Evolutionary conservation across 2,888 invertebrate genomes (phyloP).

Genomic region (Lagria hirta): DNA sequence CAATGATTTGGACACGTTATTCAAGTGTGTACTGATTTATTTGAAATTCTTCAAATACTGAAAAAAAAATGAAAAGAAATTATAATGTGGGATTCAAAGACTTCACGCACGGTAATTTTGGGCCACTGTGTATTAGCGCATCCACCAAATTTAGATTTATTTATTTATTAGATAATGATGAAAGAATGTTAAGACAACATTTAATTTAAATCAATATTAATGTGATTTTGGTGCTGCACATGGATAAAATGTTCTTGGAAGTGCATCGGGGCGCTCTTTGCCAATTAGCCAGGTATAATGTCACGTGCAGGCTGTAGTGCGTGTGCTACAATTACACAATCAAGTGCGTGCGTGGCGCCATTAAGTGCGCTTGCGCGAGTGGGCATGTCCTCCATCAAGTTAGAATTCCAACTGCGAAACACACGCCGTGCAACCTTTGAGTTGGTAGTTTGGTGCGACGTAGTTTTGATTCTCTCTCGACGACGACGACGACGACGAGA

Average conservation of each 20-base stretch:
- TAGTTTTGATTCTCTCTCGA: neutral
- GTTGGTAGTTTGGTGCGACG: conserved; percentile 12
- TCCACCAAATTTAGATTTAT: too few relatives aligned
- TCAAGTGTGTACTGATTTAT: too few relatives aligned
- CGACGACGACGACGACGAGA: conserved; percentile 1
- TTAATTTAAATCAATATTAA: too few relatives aligned
- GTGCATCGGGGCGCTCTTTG: conserved; percentile 5
- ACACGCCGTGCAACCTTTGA: conserved; percentile 37
- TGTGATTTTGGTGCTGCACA: neutral
- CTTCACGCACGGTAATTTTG: too few relatives aligned
- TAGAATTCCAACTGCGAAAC: conserved; percentile 16
- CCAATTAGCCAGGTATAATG: conserved; percentile 35
- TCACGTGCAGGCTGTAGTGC: conserved; percentile 45
- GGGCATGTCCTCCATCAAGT: conserved; percentile 48
- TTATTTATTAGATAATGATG: too few relatives aligned
- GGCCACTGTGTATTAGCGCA: too few relatives aligned
- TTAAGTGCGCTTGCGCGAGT: conserved; percentile 45
- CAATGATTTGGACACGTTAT: too few relatives aligned
- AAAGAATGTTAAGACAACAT: too few relatives aligned
- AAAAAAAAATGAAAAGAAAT: too few relatives aligned
- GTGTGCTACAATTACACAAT: conserved; percentile 51
- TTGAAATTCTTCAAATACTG: too few relatives aligned
- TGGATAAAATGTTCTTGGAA: too few relatives aligned
- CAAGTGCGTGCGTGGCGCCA: conserved; percentile 52
- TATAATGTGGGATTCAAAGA: too few relatives aligned